Base-by-base conservation (phyloP, 2,797 vertebrate genomes). In the Eptatretus atami region DNA sequence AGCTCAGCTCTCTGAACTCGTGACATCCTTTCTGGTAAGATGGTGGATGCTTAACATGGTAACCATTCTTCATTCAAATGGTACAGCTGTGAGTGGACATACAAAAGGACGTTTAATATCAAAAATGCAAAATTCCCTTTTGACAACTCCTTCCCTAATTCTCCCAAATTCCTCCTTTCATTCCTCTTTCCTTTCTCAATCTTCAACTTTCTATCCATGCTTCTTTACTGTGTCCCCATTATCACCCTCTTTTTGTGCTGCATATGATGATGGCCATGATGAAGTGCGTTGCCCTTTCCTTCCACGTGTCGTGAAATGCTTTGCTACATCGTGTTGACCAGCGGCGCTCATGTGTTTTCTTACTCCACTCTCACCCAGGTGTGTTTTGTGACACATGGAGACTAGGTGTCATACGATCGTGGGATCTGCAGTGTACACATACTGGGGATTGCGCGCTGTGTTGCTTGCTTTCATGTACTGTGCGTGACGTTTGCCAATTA, bases 321-420 rank as follows among this genome's bases (percentile, higher is more conserved):
- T 9, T 14, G 14, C 5, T 44, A 44, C 31, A 44, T 44, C 31
- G 31, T 44, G 31, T 44, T 44, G 31, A 44, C 31, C 31, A 44
- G 31, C 6, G 31, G 31, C 31, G 31, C 31, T 44, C 31, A 44
- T 8, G 31, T 44, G 31, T 44, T 63, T 66, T 65, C 15, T 31
- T 61, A 67, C 69, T n/a, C 72, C 63, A 65, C 71, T 68, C 52
- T 57, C 55, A 63, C 24, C 11, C 0, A 98, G 88, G 92, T 70
- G 85, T 85, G 66, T n/a, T 98, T 95, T 65, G 79, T 98, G 68
- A 90, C 87, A 65, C 88, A 92, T 70, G 88, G 92, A 67, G 86
- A 98, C 72, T 94, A 2, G 92, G 92, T 1, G 70, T 95, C 68
- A 86, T 75, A 95, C 90, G 65, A 92, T 96, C 65, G 83, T 98